A percentile compares a stretch with the other conserved stretches of the same genome.
These are phyloP conservation scores for Myopa testacea DNA, from an alignment of 2,888 invertebrate species.

Conservation along the genomic window DNA sequence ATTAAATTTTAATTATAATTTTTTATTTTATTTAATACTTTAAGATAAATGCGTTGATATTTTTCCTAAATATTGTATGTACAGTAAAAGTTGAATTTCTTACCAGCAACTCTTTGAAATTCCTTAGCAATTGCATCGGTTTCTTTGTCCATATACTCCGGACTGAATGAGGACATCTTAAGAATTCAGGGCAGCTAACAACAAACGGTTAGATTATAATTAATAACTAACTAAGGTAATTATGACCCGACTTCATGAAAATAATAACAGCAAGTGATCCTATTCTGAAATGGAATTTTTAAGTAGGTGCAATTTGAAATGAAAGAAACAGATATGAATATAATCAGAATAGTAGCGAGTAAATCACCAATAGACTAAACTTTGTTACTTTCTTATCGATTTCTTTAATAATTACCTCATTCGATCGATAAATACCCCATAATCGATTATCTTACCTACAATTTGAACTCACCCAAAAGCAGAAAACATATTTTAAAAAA, in stretches of 20 bases:
- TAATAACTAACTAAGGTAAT: neutral
- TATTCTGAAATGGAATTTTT: neutral
- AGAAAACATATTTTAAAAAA: neutral
- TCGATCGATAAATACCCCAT: neutral
- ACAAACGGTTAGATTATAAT: neutral
- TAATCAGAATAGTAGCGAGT: neutral
- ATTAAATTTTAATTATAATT: too few relatives aligned
- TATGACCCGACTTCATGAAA: neutral
- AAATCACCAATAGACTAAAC: neutral
- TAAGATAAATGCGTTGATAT: too few relatives aligned
- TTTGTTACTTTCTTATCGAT: too few relatives aligned
- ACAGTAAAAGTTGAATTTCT: slow-evolving; percentile 37
- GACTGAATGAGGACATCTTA: slow-evolving; percentile 35
- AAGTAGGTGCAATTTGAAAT: neutral
- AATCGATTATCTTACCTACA: too few relatives aligned
- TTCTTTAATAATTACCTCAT: neutral
- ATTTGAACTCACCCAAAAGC: neutral
- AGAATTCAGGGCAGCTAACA: neutral
- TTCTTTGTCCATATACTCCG: slow-evolving; percentile 67
- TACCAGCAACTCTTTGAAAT: slow-evolving; percentile 70
- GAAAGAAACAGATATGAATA: neutral
- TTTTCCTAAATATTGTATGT: too few relatives aligned
- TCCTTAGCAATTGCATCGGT: slow-evolving; percentile 68
- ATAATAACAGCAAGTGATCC: neutral
- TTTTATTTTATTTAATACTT: too few relatives aligned